Evolutionary conservation across 2,888 invertebrate genomes (phyloP), one percentile per base, ranked within the genome.

Genomic region (Rhingia campestris): DNA sequence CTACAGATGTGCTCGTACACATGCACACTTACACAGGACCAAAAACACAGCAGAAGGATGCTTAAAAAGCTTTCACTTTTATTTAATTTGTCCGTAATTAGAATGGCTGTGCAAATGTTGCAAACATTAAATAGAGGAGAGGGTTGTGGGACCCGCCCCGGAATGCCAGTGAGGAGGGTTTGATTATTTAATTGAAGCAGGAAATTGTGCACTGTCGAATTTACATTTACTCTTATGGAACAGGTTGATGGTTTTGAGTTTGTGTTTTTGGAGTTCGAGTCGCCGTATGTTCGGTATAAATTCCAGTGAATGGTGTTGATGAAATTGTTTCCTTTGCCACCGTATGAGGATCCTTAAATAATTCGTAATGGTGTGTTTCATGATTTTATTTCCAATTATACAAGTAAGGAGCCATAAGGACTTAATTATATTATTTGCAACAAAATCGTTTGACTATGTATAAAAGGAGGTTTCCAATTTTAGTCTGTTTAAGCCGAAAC

Each of bases 21-120:
- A 4, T 32, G 10, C 6, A 63, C 14, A 77, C 4, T 64, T 54
- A 47, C 51, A n/a, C 53, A 33, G 7, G 56, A 63, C 39, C 56
- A 3, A 22, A 22, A 32, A 59, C 59, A 61, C 54, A 43, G 30
- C 39, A 54, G 59, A 63, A 67, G 64, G 79, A 79, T 84, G 37
- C 80, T 80, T 70, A 67, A 80, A 80, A 84, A 84, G 80, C 74
- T 84, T 80, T 84, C 80, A 80, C 80, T 84, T 84, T 84, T 80
- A 84, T 80, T 84, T 84, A 84, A 84, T 84, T 84, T 84, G 53
- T 64, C 70, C 59, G 80, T 84, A 84, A 80, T 84, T 84, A 84
- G 79, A 84, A 80, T 80, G 84, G 64, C 80, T 80, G 80, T 75
- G 80, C 54, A 74, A 84, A 80, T 70, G 84, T 64, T 80, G 80